Base-by-base conservation (phyloP, 2,797 vertebrate genomes). In the Pseudotriccus pelzelni region DNA sequence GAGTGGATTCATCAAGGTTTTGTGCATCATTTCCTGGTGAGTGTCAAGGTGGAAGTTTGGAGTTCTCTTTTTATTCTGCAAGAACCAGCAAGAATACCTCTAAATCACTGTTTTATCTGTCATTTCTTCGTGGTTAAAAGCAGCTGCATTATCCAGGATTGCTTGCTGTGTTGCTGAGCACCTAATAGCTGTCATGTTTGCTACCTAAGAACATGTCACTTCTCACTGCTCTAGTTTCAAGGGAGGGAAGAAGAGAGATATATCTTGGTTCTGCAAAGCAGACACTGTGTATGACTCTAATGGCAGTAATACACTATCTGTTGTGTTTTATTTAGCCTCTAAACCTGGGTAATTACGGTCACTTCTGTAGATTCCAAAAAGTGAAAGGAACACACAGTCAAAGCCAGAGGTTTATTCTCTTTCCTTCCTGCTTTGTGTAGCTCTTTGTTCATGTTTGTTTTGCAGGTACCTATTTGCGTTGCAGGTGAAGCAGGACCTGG, bases 401-500 rank as follows among this genome's bases (percentile, higher is more conserved):
- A 75, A 87, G 55, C 1, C 7, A 12, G 44, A 87, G n/a, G 0
- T 59, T 84, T 52, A 12, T 37, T 15, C 15, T 59, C 67, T 90
- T 89, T 82, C 7, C 18, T 37, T 92, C 19, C 6, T 27, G 32
- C 43, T 39, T 53, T 37, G 28, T 14, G 6, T 94, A 81, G 91
- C 9, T 6, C 52, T 64, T 34, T 39, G 1, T 87, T 89, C 60
- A 7, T 75, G 39, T 96, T 72, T 97, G 30, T 95, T 97, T 92
- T 88, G 25, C 97, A 99, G 99, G 98, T 99, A 99, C 98, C 98
- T 99, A 95, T 99, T 99, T 97, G 99, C 99, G 41, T 98, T 99
- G 89, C 99, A 99, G 97, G 98, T 99, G 96, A 99, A 99, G 97
- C 99, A 99, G 97, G 99, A 99, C 96, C 94, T 99, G 97, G 98